Percentiles rank a stretch among this genome's conserved stretches.
These are phyloP conservation scores for Lucilia sericata DNA, from an alignment of 1,140 invertebrate genomes.

Conservation along the genomic window DNA sequence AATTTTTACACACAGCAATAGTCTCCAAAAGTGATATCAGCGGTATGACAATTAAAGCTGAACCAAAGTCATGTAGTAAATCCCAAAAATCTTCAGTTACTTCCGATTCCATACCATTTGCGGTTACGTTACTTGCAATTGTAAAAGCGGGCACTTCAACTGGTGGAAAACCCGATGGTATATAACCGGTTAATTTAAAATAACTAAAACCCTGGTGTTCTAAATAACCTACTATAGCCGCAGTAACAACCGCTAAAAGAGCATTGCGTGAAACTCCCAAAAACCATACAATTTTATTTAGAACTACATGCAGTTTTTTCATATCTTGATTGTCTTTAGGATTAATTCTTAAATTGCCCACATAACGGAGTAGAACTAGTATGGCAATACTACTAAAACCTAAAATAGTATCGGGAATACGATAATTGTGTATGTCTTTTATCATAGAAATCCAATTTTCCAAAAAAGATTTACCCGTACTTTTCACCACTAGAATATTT, in stretches of 20 bases:
- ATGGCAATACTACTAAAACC: conserved; percentile 77
- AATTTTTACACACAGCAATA: conserved; percentile 83
- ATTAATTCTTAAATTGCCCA: conserved; percentile 70
- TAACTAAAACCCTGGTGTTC: conserved; percentile 47
- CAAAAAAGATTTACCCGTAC: conserved; percentile 77
- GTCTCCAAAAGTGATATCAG: conserved; percentile 84
- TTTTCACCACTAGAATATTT: conserved; percentile 81
- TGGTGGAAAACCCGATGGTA: conserved; percentile 76
- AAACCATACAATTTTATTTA: conserved; percentile 73
- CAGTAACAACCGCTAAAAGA: conserved; percentile 76
- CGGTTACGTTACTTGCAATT: conserved; percentile 54
- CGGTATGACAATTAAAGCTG: conserved; percentile 80
- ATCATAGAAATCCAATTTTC: conserved; percentile 77
- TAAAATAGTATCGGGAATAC: conserved; percentile 75
- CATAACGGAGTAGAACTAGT: conserved; percentile 77
- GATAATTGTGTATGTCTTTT: conserved; percentile 71
- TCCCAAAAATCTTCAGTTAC: conserved; percentile 70
- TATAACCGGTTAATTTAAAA: conserved; percentile 65
- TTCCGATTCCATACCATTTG: conserved; percentile 63
- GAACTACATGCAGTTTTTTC: conserved; percentile 66
- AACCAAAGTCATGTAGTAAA: conserved; percentile 78
- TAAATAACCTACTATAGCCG: conserved; percentile 71
- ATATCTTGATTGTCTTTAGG: conserved; percentile 68
- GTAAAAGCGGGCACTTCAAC: conserved; percentile 76
- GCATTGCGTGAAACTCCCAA: conserved; percentile 78